Evolutionary conservation across 92 coral and sea anemone genomes (phyloP).

Genomic region (Paragorgia papillata): DNA sequence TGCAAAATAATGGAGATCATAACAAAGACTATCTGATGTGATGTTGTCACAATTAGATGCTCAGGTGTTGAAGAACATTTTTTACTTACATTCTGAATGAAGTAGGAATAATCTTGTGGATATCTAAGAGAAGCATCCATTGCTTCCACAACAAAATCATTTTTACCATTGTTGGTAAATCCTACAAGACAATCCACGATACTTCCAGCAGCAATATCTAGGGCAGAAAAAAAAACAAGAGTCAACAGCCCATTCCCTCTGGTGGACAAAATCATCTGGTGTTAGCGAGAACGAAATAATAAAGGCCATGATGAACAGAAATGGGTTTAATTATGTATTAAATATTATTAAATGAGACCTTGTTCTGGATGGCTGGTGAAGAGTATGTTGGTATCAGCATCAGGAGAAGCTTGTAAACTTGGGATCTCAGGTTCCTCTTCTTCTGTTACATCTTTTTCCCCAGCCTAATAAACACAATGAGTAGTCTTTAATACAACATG

Average conservation of each 20-base stretch:
- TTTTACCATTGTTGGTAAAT: slow-evolving; percentile 88
- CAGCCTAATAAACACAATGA: slow-evolving; percentile 53
- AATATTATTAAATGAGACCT: slow-evolving; percentile 40
- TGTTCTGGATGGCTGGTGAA: slow-evolving; percentile 85
- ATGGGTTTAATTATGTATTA: too few species aligned
- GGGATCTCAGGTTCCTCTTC: slow-evolving; percentile 89
- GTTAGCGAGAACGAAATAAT: too few species aligned
- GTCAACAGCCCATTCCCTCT: too few species aligned
- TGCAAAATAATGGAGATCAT: too few species aligned
- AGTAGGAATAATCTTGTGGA: slow-evolving; percentile 97
- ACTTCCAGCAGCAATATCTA: slow-evolving; percentile 89
- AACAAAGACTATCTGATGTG: too few species aligned
- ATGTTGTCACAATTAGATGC: too few species aligned
- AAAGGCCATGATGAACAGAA: too few species aligned
- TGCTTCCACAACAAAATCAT: slow-evolving; percentile 82
- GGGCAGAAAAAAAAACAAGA: background rate
- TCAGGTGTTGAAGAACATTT: too few species aligned
- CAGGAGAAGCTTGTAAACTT: slow-evolving; percentile 83
- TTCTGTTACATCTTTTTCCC: slow-evolving; percentile 74
- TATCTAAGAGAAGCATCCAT: slow-evolving; percentile 98
- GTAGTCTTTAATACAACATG: too few species aligned
- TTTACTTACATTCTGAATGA: slow-evolving; percentile 90
- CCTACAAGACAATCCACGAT: slow-evolving; percentile 86
- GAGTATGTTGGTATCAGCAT: slow-evolving; percentile 91
- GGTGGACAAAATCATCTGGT: too few species aligned